Evolutionary conservation across 2,888 invertebrate genomes (phyloP).

Genomic region (Dione vanillae): DNA sequence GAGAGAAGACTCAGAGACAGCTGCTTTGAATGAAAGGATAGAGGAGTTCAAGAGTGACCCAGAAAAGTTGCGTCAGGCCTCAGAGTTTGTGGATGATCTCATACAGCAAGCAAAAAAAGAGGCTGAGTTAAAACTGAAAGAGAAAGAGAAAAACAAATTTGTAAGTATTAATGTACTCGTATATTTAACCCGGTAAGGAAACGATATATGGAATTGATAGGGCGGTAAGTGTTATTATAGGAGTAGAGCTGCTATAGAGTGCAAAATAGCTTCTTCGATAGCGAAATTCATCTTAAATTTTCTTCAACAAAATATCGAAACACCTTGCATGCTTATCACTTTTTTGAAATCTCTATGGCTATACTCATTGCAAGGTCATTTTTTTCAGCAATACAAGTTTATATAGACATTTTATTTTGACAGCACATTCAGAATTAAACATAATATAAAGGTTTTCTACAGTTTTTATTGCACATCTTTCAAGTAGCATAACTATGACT

Average conservation of each 20-base stretch:
- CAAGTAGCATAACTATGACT: conserved; percentile 18
- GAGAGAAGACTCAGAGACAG: conserved; percentile 72
- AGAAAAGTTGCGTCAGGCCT: conserved; percentile 83
- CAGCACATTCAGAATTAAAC: not conserved
- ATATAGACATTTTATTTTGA: not conserved
- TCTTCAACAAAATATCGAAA: conserved; percentile 34
- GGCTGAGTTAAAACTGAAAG: conserved; percentile 83
- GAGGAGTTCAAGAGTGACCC: conserved; percentile 85
- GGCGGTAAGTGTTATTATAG: conserved; percentile 79
- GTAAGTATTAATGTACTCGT: conserved; percentile 84
- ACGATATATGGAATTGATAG: conserved; percentile 71
- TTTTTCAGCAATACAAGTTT: not conserved
- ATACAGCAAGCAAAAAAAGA: conserved; percentile 85
- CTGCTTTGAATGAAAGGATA: conserved; percentile 77
- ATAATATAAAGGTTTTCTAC: conserved; percentile 22
- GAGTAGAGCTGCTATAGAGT: conserved; percentile 69
- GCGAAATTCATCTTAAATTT: conserved; percentile 50
- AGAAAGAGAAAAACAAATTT: conserved; percentile 84
- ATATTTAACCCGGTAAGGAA: conserved; percentile 77
- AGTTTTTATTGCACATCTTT: conserved; percentile 11
- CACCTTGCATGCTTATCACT: conserved; percentile 48
- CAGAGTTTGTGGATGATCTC: conserved; percentile 85
- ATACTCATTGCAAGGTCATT: not conserved
- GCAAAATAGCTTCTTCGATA: conserved; percentile 74
- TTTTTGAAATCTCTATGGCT: conserved; percentile 34